These are phyloP conservation scores for Caenorhabditis sulstoni DNA, from an alignment of 2,888 invertebrate genomes.

Conservation along the genomic window DNA sequence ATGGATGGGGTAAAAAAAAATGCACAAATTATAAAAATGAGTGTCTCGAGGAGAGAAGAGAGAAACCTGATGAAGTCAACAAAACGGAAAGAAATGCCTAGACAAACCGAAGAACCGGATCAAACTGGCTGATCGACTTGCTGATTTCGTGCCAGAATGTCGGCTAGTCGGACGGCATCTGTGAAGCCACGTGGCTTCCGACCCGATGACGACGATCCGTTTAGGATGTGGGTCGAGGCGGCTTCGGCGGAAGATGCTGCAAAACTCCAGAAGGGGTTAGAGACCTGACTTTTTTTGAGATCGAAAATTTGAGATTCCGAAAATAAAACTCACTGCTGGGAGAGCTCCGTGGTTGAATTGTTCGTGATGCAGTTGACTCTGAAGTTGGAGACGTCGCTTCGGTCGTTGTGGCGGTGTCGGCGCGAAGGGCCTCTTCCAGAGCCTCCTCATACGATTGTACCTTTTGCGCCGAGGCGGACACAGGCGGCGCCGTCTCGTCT, in stretches of 20 bases:
- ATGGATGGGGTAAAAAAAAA: not conserved
- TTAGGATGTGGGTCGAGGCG: slow-evolving; percentile 44
- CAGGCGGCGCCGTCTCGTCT: slow-evolving; percentile 16
- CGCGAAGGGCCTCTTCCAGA: slow-evolving; percentile 67
- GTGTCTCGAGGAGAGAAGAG: not conserved
- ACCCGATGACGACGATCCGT: slow-evolving; percentile 44
- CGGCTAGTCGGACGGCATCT: slow-evolving; percentile 71
- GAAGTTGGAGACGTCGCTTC: slow-evolving; percentile 2
- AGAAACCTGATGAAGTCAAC: not conserved
- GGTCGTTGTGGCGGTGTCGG: not conserved
- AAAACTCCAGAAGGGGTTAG: slow-evolving; percentile 15
- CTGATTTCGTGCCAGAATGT: slow-evolving; percentile 57
- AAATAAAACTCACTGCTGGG: slow-evolving; percentile 16
- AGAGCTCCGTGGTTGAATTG: no score
- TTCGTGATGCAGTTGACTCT: not conserved
- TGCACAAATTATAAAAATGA: slow-evolving; percentile 2
- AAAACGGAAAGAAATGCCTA: slow-evolving; percentile 25
- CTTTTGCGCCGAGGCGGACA: not conserved
- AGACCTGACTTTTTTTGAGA: no score
- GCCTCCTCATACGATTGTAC: slow-evolving; percentile 66
- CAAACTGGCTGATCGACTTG: slow-evolving; percentile 44
- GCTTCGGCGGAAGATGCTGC: slow-evolving; percentile 34
- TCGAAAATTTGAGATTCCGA: no score
- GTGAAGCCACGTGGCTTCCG: slow-evolving; percentile 69
- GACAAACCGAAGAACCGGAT: not conserved